These are phyloP conservation scores for Euthynnus affinis DNA, from an alignment of 2,797 vertebrate genomes.

Conservation along the genomic window DNA sequence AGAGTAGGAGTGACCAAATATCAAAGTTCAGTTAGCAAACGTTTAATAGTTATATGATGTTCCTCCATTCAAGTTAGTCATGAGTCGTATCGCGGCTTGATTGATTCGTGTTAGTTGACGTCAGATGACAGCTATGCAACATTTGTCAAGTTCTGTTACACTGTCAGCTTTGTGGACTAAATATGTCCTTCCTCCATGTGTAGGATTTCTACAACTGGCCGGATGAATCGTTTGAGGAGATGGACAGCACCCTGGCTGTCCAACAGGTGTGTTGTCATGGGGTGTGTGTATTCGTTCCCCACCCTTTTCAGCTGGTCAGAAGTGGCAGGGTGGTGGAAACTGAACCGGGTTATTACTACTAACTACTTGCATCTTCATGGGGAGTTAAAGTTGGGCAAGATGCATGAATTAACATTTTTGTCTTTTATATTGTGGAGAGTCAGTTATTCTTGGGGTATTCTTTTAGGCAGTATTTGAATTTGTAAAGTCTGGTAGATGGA, in stretches of 20 bases:
- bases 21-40: neutral
- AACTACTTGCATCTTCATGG: no score
- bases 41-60: no score
- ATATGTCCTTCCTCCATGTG: conserved; percentile 13
- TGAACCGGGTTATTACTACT: no score
- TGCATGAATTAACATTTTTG: no score
- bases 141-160: neutral
- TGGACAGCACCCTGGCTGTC: conserved; percentile 98
- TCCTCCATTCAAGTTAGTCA: neutral
- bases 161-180: conserved; percentile 27
- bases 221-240: conserved; percentile 99
- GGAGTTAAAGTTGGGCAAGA: no score
- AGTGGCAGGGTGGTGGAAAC: neutral
- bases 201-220: conserved; percentile 99
- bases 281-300: neutral
- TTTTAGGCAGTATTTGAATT: no score
- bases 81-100: neutral
- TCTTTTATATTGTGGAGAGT: no score
- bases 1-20: neutral
- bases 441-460: no score
- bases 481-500: no score
- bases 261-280: conserved; percentile 90
- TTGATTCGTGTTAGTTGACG: neutral
- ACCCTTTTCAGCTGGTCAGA: neutral
- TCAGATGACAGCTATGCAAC: conserved; percentile 3